A percentile compares a stretch with the other conserved stretches of the same genome.
Conservation (phyloP, 2,888 invertebrate genomes). For the Furcula furcula region DNA sequence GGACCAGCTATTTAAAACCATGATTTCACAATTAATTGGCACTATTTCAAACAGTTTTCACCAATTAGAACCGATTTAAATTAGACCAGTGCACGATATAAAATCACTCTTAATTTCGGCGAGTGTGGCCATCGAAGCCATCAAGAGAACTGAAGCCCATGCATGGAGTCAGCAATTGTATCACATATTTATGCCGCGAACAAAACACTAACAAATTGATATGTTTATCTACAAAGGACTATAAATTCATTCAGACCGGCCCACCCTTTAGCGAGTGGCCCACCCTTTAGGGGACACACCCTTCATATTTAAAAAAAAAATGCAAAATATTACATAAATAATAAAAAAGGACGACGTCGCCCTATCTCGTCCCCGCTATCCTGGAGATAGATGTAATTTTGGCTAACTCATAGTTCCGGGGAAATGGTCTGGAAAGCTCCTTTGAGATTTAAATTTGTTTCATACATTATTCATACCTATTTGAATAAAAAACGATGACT, state of each 20-base stretch:
- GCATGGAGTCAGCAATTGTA: constrained; percentile 59
- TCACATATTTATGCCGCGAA: constrained; percentile 68
- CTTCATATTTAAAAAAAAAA: constrained; percentile 75
- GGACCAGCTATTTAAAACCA: constrained; percentile 7
- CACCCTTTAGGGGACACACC: constrained; percentile 79
- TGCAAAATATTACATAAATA: constrained; percentile 80
- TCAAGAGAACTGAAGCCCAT: constrained; percentile 60
- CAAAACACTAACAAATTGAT: constrained; percentile 81
- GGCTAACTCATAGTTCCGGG: constrained; percentile 69
- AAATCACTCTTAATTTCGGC: constrained; percentile 50
- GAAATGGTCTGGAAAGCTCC: constrained; percentile 70
- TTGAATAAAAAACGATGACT: constrained; percentile 2
- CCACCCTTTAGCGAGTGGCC: constrained; percentile 78
- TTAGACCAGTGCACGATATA: constrained; percentile 26
- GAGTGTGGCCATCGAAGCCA: constrained; percentile 58
- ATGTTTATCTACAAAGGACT: constrained; percentile 79
- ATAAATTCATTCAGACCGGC: constrained; percentile 74
- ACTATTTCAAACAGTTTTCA: constrained; percentile 15
- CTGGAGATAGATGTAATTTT: constrained; percentile 60
- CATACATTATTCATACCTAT: constrained; percentile 58
- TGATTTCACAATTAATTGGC: constrained; percentile 15
- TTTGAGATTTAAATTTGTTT: constrained; percentile 59
- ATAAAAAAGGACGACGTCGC: constrained; percentile 58
- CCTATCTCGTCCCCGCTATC: constrained; percentile 43
- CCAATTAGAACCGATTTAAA: constrained; percentile 29